These are phyloP conservation scores for Protodeltote pygarga DNA, from an alignment of 2,888 invertebrate species.

Conservation along the genomic window DNA sequence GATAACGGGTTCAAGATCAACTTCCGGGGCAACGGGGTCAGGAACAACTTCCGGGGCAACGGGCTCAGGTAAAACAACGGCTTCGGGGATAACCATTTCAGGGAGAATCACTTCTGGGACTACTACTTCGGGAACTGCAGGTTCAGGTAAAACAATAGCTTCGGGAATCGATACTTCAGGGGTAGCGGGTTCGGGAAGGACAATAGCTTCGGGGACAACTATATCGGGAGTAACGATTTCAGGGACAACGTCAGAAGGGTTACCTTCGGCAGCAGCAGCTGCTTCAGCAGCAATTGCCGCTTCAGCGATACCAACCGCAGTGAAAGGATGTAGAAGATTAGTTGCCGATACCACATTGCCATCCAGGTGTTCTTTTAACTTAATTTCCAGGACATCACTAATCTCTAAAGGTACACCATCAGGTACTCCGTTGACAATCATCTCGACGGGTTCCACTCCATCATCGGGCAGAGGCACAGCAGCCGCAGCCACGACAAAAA, in stretches of 20 bases:
- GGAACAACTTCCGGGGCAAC: conserved; percentile 35
- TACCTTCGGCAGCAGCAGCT: conserved; percentile 4
- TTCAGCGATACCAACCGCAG: conserved; percentile 67
- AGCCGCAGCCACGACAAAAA: conserved; percentile 66
- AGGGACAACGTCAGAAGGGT: conserved; percentile 12
- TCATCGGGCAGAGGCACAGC: conserved; percentile 61
- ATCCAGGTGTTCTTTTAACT: conserved; percentile 61
- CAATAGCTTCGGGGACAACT: conserved; percentile 29
- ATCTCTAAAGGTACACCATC: conserved; percentile 67
- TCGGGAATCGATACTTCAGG: conserved; percentile 26
- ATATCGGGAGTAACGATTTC: conserved; percentile 30
- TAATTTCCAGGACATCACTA: conserved; percentile 61
- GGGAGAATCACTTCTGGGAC: too few species aligned
- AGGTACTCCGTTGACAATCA: conserved; percentile 68
- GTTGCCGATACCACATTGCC: conserved; percentile 56
- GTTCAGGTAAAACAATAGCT: conserved; percentile 29
- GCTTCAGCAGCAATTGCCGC: conserved; percentile 52
- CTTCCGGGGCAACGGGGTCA: conserved; percentile 38
- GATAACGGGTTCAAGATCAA: conserved; percentile 34
- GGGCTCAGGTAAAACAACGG: conserved; percentile 38
- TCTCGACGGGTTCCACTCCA: conserved; percentile 61
- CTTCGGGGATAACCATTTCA: conserved; percentile 27
- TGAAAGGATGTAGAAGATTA: conserved; percentile 64
- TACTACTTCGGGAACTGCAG: conserved; percentile 27
- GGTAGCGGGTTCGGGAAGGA: conserved; percentile 24